Conservation (phyloP, 2,113 vertebrate genomes). For the Nycticryphes semicollaris region DNA sequence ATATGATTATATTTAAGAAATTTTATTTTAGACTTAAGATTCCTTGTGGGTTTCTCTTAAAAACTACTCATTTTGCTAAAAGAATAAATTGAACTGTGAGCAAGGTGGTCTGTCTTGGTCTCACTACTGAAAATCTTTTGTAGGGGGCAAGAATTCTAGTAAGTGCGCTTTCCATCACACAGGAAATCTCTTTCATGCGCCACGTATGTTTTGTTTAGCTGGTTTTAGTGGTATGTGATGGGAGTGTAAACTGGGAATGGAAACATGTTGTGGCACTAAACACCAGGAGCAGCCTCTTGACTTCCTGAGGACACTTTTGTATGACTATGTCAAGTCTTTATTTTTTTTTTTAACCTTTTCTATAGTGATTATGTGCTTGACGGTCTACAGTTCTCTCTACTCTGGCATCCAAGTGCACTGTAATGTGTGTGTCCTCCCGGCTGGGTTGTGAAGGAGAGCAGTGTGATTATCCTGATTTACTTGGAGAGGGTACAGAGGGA, state of each 20-base stretch:
- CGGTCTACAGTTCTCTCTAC: not conserved
- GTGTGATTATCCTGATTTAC: accelerated
- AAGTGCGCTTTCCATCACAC: not conserved
- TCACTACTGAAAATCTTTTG: not conserved
- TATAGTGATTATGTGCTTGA: not conserved
- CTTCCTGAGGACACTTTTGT: not conserved
- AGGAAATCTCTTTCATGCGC: accelerated
- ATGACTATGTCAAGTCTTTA: accelerated
- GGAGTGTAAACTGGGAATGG: not conserved
- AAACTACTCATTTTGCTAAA: not conserved
- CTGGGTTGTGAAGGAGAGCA: not conserved
- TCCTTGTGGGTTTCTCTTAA: not conserved
- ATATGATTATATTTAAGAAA: not conserved
- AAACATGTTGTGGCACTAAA: accelerated
- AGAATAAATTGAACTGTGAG: not conserved
- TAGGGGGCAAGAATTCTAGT: not conserved
- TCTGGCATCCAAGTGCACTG: accelerated
- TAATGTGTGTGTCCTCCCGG: not conserved
- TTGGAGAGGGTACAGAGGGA: not conserved
- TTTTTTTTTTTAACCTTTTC: not conserved
- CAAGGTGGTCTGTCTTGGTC: not conserved
- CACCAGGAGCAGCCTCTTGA: not conserved
- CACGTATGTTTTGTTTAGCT: not conserved
- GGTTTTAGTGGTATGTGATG: accelerated
- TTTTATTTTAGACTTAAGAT: not conserved